phyloP scores from a whole-genome alignment of 2,888 invertebrate genomes.

The Meteorus cinctellus region DNA sequence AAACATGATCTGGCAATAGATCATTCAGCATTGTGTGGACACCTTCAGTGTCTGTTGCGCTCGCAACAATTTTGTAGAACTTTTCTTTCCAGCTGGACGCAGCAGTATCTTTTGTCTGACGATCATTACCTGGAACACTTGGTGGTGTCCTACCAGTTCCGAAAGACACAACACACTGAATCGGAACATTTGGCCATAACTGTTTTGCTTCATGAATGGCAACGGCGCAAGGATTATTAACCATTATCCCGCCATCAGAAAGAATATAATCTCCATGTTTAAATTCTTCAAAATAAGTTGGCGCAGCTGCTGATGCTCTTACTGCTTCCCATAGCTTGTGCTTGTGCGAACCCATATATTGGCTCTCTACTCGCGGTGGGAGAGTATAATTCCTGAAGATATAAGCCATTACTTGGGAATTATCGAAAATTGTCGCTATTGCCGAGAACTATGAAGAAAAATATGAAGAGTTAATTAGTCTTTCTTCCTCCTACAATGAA shows the following conservation, averaged over 20 bases:
- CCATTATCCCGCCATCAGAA: slow-evolving; percentile 83
- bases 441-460: slow-evolving; percentile 78
- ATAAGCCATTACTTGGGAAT: slow-evolving; percentile 82
- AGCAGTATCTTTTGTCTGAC: slow-evolving; percentile 61
- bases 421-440: slow-evolving; percentile 87
- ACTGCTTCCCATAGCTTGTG: slow-evolving; percentile 88
- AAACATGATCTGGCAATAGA: slow-evolving; percentile 81
- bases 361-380: slow-evolving; percentile 81
- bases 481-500: background rate
- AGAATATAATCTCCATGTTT: slow-evolving; percentile 79
- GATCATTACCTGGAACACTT: slow-evolving; percentile 54
- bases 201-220: slow-evolving; percentile 90
- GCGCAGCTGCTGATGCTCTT: slow-evolving; percentile 92
- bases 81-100: slow-evolving; percentile 83
- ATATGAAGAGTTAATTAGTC: slow-evolving; percentile 20
- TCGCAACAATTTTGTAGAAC: slow-evolving; percentile 86
- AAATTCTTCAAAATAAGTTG: slow-evolving; percentile 92
- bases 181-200: slow-evolving; percentile 84
- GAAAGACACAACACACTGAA: slow-evolving; percentile 88
- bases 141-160: slow-evolving; percentile 82
- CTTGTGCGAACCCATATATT: slow-evolving; percentile 82
- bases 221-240: slow-evolving; percentile 92
- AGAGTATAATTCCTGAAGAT: slow-evolving; percentile 90
- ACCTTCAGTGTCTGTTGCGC: slow-evolving; percentile 91
- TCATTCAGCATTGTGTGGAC: slow-evolving; percentile 86